Evolutionary conservation across 2,888 invertebrate genomes (phyloP), one percentile per base, ranked within the genome.

Genomic region (Microctonus hyperodae): DNA sequence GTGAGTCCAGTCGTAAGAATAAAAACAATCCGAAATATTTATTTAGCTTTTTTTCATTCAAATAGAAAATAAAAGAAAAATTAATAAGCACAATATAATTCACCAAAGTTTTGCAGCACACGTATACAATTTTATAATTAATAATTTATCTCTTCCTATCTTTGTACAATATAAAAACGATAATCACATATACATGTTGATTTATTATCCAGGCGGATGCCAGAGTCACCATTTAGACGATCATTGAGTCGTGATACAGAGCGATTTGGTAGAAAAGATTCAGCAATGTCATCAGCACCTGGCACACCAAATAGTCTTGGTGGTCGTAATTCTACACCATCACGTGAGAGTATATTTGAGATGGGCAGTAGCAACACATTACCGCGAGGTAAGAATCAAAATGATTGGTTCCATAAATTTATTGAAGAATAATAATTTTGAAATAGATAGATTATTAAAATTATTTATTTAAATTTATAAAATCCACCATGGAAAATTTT

Each of bases 161-260:
- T 25, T 37, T 23, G 3, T 10, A 31, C 28, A 25, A 55, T 53
- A 35, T 7, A 55, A 55, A 0, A 20, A 35, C 48, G 22, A 35
- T 25, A 23, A 35, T 58, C 59, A 13, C 25, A 59, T n/a, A 48
- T 59, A 33, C 11, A 37, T 51, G 37, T 60, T 53, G 1, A 13
- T 68, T 37, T n/a, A 62, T 33, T 66, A 10, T 56, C 11, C 61
- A 83, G 83, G 78, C 78, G 83, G 66, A 73, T 83, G 56, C 73
- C 82, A 64, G 82, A 83, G 70, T 79, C 82, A 28, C 81, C 77
- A 64, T 83, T 83, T 73, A 77, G 79, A 68, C 80, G 79, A 59
- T 79, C 83, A 50, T 70, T 80, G 65, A 78, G 78, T 51, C 81
- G 81, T n/a, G 81, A 82, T 20, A 78, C 75, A 6, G 82, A 83